phyloP scores from a whole-genome alignment of 2,888 invertebrate species.

The Panzeria rudis region DNA sequence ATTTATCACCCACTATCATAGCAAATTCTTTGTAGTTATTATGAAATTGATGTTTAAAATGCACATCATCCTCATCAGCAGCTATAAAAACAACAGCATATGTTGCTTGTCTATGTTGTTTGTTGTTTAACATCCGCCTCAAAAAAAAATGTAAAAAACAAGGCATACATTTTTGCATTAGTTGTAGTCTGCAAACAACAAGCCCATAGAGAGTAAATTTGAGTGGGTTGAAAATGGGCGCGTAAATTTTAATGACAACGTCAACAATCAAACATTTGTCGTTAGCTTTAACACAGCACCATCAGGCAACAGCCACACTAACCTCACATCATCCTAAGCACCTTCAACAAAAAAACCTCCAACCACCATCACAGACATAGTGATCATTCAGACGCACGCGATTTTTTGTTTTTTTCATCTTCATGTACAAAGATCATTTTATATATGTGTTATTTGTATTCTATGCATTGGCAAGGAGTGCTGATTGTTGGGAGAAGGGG shows the following conservation, averaged over 20 bases:
- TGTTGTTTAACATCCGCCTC: slow-evolving; percentile 78
- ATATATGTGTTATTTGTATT: slow-evolving; percentile 31
- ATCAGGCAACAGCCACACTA: slow-evolving; percentile 49
- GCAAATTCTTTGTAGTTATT: slow-evolving; percentile 44
- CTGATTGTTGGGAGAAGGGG: not conserved
- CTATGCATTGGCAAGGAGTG: slow-evolving; percentile 25
- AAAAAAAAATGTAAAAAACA: slow-evolving; percentile 67
- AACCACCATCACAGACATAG: slow-evolving; percentile 74
- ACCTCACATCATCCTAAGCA: slow-evolving; percentile 64
- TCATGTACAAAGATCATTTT: slow-evolving; percentile 62
- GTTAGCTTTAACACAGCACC: slow-evolving; percentile 45
- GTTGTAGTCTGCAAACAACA: slow-evolving; percentile 40
- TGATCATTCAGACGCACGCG: slow-evolving; percentile 56
- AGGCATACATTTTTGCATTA: slow-evolving; percentile 31
- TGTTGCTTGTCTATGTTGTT: slow-evolving; percentile 49
- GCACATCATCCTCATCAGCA: slow-evolving; percentile 68
- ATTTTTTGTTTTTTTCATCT: slow-evolving; percentile 49
- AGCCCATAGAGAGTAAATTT: slow-evolving; percentile 72
- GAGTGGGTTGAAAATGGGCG: slow-evolving; percentile 83
- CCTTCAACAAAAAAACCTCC: slow-evolving; percentile 67
- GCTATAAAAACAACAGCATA: slow-evolving; percentile 71
- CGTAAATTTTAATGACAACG: slow-evolving; percentile 74
- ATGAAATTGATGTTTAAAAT: slow-evolving; percentile 61
- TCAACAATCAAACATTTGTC: slow-evolving; percentile 69
- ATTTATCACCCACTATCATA: slow-evolving; percentile 57